Percentiles rank a stretch among this genome's conserved stretches.
phyloP scores from a whole-genome alignment of 2,113 vertebrate genomes.

The Calcarius ornatus region DNA sequence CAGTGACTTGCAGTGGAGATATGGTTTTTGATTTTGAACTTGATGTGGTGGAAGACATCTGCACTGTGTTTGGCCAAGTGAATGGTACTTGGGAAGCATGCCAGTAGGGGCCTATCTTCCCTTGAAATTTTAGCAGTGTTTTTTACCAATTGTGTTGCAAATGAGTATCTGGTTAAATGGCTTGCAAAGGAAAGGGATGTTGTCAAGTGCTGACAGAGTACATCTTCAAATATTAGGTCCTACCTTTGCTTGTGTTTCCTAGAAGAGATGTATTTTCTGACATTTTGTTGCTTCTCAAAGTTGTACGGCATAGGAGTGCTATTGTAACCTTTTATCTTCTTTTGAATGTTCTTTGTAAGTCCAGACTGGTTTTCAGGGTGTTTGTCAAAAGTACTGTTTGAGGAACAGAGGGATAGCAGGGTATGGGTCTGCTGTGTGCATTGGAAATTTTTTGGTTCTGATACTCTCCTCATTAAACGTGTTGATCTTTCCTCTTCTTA shows the following conservation, averaged over 20 bases:
- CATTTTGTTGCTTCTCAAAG: not conserved
- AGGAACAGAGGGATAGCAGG: not conserved
- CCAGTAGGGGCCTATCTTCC: not conserved
- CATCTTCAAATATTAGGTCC: not conserved
- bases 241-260: not conserved
- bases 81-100: fast-evolving
- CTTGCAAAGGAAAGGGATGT: not conserved
- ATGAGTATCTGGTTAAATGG: not conserved
- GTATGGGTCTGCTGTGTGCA: not conserved
- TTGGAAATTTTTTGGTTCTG: not conserved
- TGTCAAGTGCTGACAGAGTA: not conserved
- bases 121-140: not conserved
- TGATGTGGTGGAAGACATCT: not conserved
- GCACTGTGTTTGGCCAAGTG: fast-evolving
- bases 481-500: not conserved
- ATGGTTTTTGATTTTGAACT: not conserved
- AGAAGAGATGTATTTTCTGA: not conserved
- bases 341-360: fast-evolving
- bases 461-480: fast-evolving
- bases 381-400: not conserved
- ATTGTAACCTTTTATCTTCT: not conserved
- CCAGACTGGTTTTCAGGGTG: not conserved
- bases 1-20: not conserved
- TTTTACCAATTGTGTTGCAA: not conserved
- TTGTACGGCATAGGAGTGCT: fast-evolving